These are phyloP conservation scores for Carcina quercana DNA, from an alignment of 2,888 invertebrate genomes.

Conservation along the genomic window DNA sequence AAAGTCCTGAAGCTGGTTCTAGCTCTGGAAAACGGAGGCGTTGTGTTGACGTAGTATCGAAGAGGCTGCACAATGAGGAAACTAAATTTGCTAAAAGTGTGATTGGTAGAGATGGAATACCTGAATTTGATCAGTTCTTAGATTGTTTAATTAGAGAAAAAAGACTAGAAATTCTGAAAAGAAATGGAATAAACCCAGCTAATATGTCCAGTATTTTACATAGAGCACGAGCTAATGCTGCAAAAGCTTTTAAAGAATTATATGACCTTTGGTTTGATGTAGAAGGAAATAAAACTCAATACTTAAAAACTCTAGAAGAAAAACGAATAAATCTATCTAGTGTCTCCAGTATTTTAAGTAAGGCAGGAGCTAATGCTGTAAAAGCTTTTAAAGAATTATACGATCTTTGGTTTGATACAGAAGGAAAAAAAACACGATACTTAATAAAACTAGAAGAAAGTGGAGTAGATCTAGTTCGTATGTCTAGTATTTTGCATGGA, in stretches of 20 bases:
- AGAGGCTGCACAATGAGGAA: too few species aligned
- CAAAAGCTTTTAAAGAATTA: not conserved
- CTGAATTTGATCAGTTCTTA: constrained; percentile 32
- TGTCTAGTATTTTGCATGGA: not conserved
- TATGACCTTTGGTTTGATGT: not conserved
- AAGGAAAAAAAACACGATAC: constrained; percentile 21
- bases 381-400: constrained; percentile 27
- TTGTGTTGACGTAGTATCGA: too few species aligned
- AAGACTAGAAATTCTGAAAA: constrained; percentile 19
- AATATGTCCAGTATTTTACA: not conserved
- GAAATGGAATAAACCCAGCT: not conserved
- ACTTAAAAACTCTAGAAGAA: too few species aligned
- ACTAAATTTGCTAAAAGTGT: constrained; percentile 32
- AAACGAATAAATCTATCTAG: not conserved
- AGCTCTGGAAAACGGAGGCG: too few species aligned
- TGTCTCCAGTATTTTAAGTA: not conserved
- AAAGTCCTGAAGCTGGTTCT: too few species aligned
- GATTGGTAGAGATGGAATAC: constrained; percentile 29
- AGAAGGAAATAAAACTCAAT: not conserved
- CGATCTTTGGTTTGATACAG: constrained; percentile 24
- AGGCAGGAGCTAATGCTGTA: constrained; percentile 11
- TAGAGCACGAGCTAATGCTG: not conserved
- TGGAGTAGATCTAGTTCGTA: too few species aligned
- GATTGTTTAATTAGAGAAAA: constrained; percentile 30
- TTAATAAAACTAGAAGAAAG: constrained; percentile 14